These are phyloP conservation scores for Dysmachus trigonus DNA, from an alignment of 2,888 invertebrate genomes.

Conservation along the genomic window DNA sequence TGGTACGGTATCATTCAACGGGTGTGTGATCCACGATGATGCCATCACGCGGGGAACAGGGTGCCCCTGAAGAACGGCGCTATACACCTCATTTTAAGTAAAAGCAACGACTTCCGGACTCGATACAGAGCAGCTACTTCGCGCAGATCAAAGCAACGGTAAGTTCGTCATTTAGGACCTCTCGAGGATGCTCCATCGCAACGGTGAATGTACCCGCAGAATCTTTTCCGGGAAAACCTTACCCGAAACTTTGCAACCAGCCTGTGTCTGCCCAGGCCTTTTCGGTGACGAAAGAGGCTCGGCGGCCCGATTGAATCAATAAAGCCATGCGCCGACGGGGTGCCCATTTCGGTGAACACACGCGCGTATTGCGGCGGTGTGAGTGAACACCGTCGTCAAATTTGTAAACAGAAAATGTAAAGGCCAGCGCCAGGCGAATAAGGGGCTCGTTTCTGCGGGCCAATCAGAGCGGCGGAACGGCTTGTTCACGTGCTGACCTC, in stretches of 20 bases:
- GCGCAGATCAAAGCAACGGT: background rate
- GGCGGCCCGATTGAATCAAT: background rate
- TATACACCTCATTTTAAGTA: background rate
- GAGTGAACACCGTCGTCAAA: background rate
- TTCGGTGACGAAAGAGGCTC: background rate
- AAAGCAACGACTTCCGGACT: background rate
- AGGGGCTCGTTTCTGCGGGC: slow-evolving; percentile 77
- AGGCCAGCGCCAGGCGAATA: slow-evolving; percentile 1
- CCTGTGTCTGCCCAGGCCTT: background rate
- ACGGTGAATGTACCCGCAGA: background rate
- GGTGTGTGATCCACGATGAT: slow-evolving; percentile 1
- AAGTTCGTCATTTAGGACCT: background rate
- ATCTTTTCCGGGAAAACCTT: background rate
- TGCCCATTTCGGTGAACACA: background rate
- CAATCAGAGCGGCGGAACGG: slow-evolving; percentile 67
- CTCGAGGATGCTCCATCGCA: background rate
- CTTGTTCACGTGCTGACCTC: slow-evolving; percentile 78
- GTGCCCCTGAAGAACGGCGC: background rate
- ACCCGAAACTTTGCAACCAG: background rate
- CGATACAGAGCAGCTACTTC: background rate
- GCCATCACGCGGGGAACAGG: background rate
- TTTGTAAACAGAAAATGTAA: slow-evolving; percentile 3
- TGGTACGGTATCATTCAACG: slow-evolving; percentile 2
- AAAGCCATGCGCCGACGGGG: slow-evolving; percentile 5
- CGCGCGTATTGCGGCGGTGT: background rate